Base-by-base conservation (phyloP, 2,113 vertebrate species). In the Smithornis capensis region DNA sequence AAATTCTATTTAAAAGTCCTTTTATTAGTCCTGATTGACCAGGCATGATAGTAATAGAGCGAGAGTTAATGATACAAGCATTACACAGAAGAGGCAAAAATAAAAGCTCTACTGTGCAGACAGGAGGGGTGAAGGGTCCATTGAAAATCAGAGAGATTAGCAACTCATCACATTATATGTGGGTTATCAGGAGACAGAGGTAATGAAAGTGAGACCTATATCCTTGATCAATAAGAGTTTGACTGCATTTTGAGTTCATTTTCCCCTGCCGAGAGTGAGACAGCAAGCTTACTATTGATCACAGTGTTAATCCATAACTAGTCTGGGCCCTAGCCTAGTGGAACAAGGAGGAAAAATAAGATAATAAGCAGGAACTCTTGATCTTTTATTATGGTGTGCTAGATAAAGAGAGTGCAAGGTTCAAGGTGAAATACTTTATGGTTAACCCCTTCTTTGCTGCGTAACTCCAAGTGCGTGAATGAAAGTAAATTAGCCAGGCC, bases 201-300 rank as follows among this genome's bases (percentile, higher is more conserved):
- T 98, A 98, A 99, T 99, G 98, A 98, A 98, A 99, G 98, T 98
- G 98, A 98, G 98, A 98, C 98, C 98, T 98, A 98, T 98, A 98
- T 98, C 96, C 90, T 98, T 97, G 98, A 99, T 99, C 99, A 98
- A 99, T 99, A 99, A 98, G 98, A 98, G 98, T 99, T 99, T 99
- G 98, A 99, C 98, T 99, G 98, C 98, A 98, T 99, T 99, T 99
- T 98, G 97, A 99, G 99, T 99, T 99, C 98, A 99, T 99, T 99
- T 99, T 99, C 98, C 98, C 98, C 98, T 98, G 98, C 98, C 96
- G 98, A 98, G 98, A 98, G 98, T 98, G 96, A 97, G 98, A 97
- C 98, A 98, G 98, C 98, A 98, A 99, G 99, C 98, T 98, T 98
- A 97, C 98, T 99, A 99, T 99, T 98, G 99, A 99, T 99, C 98